Evolutionary conservation across 2,113 vertebrate species (phyloP).

Genomic region (Shinisaurus crocodilurus): DNA sequence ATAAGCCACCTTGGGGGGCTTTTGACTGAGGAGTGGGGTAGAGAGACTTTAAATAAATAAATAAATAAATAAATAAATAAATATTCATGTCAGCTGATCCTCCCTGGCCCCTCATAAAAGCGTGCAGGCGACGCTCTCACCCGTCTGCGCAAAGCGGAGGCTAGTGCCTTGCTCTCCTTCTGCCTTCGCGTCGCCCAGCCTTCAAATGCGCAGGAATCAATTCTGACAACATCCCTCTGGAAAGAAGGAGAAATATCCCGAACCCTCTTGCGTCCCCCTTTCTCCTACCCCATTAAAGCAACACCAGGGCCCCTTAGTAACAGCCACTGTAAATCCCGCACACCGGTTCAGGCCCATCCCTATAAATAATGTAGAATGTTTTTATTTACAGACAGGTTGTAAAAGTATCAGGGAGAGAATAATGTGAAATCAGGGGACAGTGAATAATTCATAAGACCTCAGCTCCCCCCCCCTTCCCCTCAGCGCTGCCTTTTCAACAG

Average conservation of each 20-base stretch:
- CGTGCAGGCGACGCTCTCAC: neutral
- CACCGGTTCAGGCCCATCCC: conserved; percentile 73
- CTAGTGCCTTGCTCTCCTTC: neutral
- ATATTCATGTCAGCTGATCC: no score
- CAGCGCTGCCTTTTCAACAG: conserved; percentile 54
- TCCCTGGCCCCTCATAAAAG: neutral
- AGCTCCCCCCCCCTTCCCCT: conserved; percentile 1
- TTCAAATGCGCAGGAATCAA: neutral
- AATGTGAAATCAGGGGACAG: conserved; percentile 77
- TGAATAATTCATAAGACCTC: conserved; percentile 77
- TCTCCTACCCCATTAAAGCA: conserved; percentile 8
- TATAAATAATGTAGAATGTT: conserved; percentile 86
- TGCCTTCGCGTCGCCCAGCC: neutral
- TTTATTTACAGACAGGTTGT: conserved; percentile 88
- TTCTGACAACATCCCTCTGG: neutral
- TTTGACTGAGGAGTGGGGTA: no score
- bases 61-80: no score
- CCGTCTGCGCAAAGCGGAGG: neutral
- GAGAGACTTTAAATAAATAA: no score
- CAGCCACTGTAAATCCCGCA: conserved; percentile 73
- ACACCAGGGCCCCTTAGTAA: conserved; percentile 68
- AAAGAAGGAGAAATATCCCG: neutral
- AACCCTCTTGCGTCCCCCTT: neutral
- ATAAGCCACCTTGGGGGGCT: no score
- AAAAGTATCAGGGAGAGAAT: conserved; percentile 84